phyloP scores from a whole-genome alignment of 2,888 invertebrate species.

The Nebria brevicollis region DNA sequence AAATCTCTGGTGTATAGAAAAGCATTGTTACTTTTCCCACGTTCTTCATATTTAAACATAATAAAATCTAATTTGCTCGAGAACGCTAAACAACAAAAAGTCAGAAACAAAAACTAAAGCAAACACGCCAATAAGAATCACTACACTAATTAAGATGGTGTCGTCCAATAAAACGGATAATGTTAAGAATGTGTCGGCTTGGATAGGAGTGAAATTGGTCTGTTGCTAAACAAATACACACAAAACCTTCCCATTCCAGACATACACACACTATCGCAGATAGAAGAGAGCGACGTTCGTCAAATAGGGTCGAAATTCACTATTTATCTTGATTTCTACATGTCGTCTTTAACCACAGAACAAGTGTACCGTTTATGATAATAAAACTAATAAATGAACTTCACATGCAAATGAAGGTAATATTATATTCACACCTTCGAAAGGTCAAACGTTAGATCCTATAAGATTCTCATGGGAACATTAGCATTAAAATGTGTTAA shows the following conservation, averaged over 20 bases:
- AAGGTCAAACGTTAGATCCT: no score
- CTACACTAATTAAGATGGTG: conserved; percentile 38
- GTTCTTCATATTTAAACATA: not conserved
- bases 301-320: not conserved
- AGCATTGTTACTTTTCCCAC: no score
- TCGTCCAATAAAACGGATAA: conserved; percentile 39
- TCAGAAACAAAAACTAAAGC: conserved; percentile 1
- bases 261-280: not conserved
- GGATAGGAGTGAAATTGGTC: not conserved
- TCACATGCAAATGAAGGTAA: no score
- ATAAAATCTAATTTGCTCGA: conserved; percentile 28
- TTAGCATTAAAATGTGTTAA: not conserved
- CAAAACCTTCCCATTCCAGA: not conserved
- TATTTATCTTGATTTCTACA: not conserved
- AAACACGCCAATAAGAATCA: conserved; percentile 23
- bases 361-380: no score
- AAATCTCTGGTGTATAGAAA: no score
- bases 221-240: not conserved
- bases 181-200: conserved; percentile 39
- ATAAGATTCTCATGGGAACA: no score
- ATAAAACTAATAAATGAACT: no score
- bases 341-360: no score
- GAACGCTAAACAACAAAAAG: conserved; percentile 16
- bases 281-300: not conserved
- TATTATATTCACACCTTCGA: no score